These are phyloP conservation scores for Trachelus troglodyta DNA, from an alignment of 2,888 invertebrate species.

Conservation along the genomic window DNA sequence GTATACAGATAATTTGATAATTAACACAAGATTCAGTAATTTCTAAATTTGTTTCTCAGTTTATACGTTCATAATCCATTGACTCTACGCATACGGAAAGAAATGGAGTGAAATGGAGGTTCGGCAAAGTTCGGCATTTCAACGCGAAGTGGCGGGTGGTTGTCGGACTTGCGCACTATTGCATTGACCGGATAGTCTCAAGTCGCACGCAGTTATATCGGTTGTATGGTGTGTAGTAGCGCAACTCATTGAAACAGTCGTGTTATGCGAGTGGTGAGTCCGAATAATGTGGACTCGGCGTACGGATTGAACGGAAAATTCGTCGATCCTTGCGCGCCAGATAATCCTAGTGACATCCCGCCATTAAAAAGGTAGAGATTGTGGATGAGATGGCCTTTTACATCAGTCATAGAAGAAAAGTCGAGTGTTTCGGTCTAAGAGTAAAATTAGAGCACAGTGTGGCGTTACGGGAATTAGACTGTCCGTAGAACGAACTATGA, in stretches of 20 bases:
- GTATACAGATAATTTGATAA: neutral
- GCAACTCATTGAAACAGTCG: neutral
- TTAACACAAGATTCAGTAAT: neutral
- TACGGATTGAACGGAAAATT: neutral
- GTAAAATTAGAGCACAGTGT: conserved; percentile 7
- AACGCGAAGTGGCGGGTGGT: neutral
- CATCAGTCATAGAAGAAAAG: neutral
- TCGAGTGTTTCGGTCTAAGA: neutral
- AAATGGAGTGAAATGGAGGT: neutral
- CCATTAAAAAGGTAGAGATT: neutral
- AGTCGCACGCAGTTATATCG: conserved; percentile 1
- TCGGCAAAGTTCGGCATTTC: neutral
- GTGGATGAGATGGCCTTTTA: neutral
- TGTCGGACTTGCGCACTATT: neutral
- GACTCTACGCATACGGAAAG: neutral
- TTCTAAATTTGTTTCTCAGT: neutral
- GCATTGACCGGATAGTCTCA: neutral
- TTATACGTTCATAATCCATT: neutral
- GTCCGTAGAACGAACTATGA: neutral
- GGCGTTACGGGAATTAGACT: neutral
- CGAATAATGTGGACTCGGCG: neutral
- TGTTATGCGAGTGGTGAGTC: conserved; percentile 1
- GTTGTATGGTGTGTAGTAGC: conserved; percentile 1
- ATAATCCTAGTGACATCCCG: neutral
- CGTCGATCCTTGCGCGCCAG: neutral